Evolutionary conservation across 2,797 vertebrate species (phyloP), one percentile per base, ranked within the genome.

Genomic region (Takifugu rubripes): DNA sequence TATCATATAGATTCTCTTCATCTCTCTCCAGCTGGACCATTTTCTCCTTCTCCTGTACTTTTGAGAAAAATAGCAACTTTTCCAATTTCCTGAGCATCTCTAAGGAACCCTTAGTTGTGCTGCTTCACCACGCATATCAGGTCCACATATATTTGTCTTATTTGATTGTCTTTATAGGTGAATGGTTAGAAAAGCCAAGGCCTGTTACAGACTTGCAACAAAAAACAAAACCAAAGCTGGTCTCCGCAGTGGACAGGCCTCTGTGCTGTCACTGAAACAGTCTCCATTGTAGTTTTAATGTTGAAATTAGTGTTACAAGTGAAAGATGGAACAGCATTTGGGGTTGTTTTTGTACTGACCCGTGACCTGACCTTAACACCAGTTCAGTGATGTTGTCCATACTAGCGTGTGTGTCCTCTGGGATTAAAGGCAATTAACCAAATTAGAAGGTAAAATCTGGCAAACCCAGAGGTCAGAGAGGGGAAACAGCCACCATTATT

Each of bases 361-460:
- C 25, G 0, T 64, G 54, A 82, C 73, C 80, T 82, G 84, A 88
- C 75, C 75, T 49, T 61, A 49, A 66, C 54, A 49, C 66, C 25
- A 21, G 54, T 56, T 82, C 72, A 77, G 56, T 87, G 83, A 78
- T 77, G 84, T 62, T 73, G 59, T 59, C 67, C 72, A 70, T 68
- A 58, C 50, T 10, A 6, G 70, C 60, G 7, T 51, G 61, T 51
- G 61, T 15, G 31, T 74, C 74, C 61, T 56, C 4, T 31, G 75
- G 78, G 75, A 55, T 51, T 61, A 21, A 64, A 67, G 54, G 62
- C 81, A 85, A 90, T 91, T 88, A 86, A 68, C 65, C 57, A 79
- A 87, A 92, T 88, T 79, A 88, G 74, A 70, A 74, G 75, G 57
- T 56, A 72, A 46, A 78, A 79, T 77, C 64, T 68, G 64, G 67